Conservation (phyloP, 1,140 invertebrate species). For the Oncopodura yosiiana region DNA sequence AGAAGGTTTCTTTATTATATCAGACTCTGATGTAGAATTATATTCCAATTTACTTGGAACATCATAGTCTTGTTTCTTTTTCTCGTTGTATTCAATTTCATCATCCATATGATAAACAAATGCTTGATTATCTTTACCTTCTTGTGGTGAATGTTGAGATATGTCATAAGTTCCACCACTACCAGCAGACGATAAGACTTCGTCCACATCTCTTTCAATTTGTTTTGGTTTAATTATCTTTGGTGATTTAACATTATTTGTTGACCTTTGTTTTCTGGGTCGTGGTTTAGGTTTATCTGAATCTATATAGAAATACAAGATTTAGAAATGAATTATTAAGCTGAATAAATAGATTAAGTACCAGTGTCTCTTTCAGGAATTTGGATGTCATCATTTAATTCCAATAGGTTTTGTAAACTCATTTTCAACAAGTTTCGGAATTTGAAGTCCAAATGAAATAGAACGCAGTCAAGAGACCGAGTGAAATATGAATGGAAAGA, state of each 20-base stretch:
- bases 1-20: background rate
- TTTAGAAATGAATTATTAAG: background rate
- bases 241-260: too few relatives aligned
- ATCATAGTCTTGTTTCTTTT: background rate
- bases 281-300: background rate
- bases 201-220: slow-evolving; percentile 8
- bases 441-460: too few relatives aligned
- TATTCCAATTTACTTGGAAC: background rate
- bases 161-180: background rate
- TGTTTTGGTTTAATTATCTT: background rate
- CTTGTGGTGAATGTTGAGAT: too few relatives aligned
- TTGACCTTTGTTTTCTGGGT: background rate
- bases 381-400: background rate
- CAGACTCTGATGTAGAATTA: slow-evolving; percentile 12
- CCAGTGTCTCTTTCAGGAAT: slow-evolving; percentile 8
- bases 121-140: slow-evolving; percentile 2
- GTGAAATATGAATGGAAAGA: too few relatives aligned
- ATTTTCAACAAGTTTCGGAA: too few relatives aligned
- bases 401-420: background rate
- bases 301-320: background rate
- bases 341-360: too few relatives aligned
- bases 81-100: background rate
- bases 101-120: slow-evolving; percentile 3
- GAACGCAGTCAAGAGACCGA: too few relatives aligned
- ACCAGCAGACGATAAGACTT: slow-evolving; percentile 9